These are phyloP conservation scores for Himalopsyche phryganea DNA, from an alignment of 1,140 invertebrate genomes.

Conservation along the genomic window DNA sequence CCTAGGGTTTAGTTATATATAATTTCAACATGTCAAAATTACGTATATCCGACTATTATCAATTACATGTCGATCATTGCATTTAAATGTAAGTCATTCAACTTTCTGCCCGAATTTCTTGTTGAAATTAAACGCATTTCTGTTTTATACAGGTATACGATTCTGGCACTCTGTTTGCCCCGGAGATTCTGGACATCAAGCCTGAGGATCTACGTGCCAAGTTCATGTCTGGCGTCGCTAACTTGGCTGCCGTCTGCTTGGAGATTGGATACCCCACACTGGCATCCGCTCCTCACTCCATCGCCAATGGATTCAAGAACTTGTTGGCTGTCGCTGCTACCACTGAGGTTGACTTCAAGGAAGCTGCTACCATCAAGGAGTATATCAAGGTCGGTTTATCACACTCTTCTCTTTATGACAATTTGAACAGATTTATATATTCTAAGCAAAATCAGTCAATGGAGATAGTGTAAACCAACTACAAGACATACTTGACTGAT, in stretches of 20 bases:
- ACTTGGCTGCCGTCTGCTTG: slow-evolving; percentile 92
- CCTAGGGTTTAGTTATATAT: too few relatives aligned
- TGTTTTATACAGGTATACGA: slow-evolving; percentile 76
- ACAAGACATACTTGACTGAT: too few relatives aligned
- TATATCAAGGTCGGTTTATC: slow-evolving; percentile 83
- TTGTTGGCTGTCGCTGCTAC: slow-evolving; percentile 92
- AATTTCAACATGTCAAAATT: too few relatives aligned
- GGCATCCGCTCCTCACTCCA: slow-evolving; percentile 94
- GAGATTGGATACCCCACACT: slow-evolving; percentile 93
- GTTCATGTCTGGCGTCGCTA: slow-evolving; percentile 90
- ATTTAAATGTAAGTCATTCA: too few relatives aligned
- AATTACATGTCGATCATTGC: too few relatives aligned
- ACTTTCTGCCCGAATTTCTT: too few relatives aligned
- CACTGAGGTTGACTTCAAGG: slow-evolving; percentile 92
- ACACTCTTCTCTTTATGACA: too few relatives aligned
- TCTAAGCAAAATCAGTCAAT: too few relatives aligned
- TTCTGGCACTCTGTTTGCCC: slow-evolving; percentile 95
- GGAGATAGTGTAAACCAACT: too few relatives aligned
- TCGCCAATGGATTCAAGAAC: slow-evolving; percentile 98
- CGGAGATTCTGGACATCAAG: slow-evolving; percentile 96
- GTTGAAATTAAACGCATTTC: too few relatives aligned
- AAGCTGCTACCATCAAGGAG: slow-evolving; percentile 90
- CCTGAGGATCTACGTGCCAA: slow-evolving; percentile 88
- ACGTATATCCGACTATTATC: too few relatives aligned
- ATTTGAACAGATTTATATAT: too few relatives aligned